Evolutionary conservation across 2,113 vertebrate genomes (phyloP).

Genomic region (Probosciger aterrimus): DNA sequence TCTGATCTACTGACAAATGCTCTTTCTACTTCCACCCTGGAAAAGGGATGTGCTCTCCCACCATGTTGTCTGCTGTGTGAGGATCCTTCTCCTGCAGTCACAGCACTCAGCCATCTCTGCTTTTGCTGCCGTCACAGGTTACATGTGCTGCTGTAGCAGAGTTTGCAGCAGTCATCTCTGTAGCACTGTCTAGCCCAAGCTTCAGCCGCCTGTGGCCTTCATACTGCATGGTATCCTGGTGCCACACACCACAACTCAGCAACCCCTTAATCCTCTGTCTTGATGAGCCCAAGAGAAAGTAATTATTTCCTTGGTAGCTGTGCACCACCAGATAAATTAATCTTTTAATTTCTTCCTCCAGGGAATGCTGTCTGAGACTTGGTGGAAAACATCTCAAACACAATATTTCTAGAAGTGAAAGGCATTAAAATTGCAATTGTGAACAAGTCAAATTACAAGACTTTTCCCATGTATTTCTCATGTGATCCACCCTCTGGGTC

Average conservation of each 20-base stretch:
- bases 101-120: fast-evolving
- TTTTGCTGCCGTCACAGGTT: fast-evolving
- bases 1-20: not conserved
- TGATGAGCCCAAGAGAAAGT: not conserved
- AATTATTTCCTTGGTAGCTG: not conserved
- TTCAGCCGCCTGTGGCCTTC: fast-evolving
- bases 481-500: not conserved
- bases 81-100: not conserved
- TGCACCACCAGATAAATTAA: not conserved
- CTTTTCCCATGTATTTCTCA: not conserved
- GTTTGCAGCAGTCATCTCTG: fast-evolving
- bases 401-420: not conserved
- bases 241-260: fast-evolving
- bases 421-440: not conserved
- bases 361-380: not conserved
- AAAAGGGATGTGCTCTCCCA: not conserved
- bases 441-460: not conserved
- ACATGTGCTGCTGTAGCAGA: not conserved
- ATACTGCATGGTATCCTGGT: too few species aligned
- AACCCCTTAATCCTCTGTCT: not conserved
- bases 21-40: not conserved
- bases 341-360: not conserved
- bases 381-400: not conserved
- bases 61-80: fast-evolving
- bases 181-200: not conserved